phyloP scores from a whole-genome alignment of 2,113 vertebrate species.

The Cinclus cinclus region DNA sequence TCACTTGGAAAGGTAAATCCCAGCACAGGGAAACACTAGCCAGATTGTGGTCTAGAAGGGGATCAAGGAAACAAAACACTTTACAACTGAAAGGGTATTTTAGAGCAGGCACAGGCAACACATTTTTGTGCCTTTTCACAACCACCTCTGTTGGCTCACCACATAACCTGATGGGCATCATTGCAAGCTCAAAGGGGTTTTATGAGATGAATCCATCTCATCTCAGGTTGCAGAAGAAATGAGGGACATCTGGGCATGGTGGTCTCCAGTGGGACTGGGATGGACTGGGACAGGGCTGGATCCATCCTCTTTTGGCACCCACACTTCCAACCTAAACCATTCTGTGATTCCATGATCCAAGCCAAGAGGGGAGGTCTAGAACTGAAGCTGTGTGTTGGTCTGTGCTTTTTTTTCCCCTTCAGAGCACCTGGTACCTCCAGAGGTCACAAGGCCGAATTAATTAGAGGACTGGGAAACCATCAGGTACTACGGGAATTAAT shows the following conservation, averaged over 20 bases:
- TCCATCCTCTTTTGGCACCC: not conserved
- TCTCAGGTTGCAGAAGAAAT: not conserved
- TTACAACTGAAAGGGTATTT: not conserved
- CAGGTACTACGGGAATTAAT: not conserved
- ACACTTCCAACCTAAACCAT: not conserved
- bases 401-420: not conserved
- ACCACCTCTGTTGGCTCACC: not conserved
- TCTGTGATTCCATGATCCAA: not conserved
- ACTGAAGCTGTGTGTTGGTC: not conserved
- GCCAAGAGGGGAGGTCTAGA: not conserved
- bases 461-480: not conserved
- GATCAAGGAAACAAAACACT: not conserved
- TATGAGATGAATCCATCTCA: not conserved
- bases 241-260: not conserved
- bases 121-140: not conserved
- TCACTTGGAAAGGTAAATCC: not conserved
- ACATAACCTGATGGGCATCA: not conserved
- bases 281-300: not conserved
- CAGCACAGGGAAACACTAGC: not conserved
- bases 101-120: not conserved
- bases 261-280: fast-evolving
- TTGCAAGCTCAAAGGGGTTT: not conserved
- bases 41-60: not conserved
- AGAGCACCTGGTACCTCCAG: not conserved
- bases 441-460: not conserved